A percentile compares a stretch with the other conserved stretches of the same genome.
Conservation (phyloP, 2,797 vertebrate genomes). For the Hozukius guyotensis region DNA sequence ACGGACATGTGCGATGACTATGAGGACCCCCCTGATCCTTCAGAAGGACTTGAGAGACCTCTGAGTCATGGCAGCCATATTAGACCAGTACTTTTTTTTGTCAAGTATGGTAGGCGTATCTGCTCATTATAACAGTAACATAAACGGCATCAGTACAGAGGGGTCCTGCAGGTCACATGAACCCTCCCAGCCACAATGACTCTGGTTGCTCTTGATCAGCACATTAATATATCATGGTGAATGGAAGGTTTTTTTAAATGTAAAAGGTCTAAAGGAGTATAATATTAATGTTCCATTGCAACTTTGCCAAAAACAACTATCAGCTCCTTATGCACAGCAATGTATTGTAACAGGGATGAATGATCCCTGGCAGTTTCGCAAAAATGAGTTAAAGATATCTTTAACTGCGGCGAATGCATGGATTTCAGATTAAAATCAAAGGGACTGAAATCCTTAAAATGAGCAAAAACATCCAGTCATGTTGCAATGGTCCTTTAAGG, state of each 20-base stretch:
- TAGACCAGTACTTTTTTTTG: background rate
- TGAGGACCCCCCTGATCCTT: background rate
- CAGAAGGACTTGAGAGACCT: background rate
- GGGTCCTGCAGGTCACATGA: background rate
- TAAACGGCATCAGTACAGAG: background rate
- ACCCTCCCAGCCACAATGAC: background rate
- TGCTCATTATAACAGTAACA: background rate
- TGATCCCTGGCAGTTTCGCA: background rate
- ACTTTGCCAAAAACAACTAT: background rate
- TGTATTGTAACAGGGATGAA: background rate
- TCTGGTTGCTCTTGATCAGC: background rate
- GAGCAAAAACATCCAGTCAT: background rate
- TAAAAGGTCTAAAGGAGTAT: background rate
- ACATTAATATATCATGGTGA: background rate
- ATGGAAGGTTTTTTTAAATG: background rate
- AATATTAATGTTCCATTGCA: background rate
- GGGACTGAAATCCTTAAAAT: background rate
- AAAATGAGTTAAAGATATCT: background rate
- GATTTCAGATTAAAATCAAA: slow-evolving; percentile 7
- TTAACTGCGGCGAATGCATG: background rate
- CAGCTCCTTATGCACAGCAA: background rate
- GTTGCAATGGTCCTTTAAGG: background rate
- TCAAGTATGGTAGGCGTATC: background rate
- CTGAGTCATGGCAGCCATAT: background rate
- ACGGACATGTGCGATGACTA: background rate